These are phyloP conservation scores for Taxidea taxus DNA, from an alignment of 2,113 vertebrate species.

Conservation along the genomic window DNA sequence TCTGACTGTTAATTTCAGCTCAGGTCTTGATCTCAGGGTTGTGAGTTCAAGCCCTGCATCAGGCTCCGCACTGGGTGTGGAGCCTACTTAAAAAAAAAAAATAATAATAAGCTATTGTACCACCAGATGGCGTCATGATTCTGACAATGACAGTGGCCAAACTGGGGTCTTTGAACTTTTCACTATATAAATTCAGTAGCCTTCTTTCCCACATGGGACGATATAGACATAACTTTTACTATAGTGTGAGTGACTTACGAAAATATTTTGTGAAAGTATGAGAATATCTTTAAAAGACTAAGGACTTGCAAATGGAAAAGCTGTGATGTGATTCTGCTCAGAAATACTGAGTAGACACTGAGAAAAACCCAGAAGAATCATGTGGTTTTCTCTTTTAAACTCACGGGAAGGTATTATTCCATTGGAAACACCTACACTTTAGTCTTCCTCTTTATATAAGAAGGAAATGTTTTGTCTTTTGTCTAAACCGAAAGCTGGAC, in stretches of 20 bases:
- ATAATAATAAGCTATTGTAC: background rate
- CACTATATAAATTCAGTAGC: background rate
- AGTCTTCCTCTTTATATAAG: background rate
- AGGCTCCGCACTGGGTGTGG: background rate
- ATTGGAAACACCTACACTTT: background rate
- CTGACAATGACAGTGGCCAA: background rate
- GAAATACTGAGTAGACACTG: background rate
- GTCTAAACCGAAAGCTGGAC: background rate
- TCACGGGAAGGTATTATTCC: background rate
- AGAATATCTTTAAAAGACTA: background rate
- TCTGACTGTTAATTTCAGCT: background rate
- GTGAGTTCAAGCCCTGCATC: background rate
- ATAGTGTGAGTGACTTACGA: background rate
- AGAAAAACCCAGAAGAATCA: background rate
- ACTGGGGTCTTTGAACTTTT: background rate
- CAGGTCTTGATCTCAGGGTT: background rate
- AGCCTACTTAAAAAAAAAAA: background rate
- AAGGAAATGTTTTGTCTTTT: background rate
- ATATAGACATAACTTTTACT: background rate
- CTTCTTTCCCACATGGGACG: background rate
- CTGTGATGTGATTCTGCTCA: background rate
- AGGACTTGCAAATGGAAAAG: background rate
- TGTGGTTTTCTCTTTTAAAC: background rate
- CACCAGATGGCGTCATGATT: background rate
- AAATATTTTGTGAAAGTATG: background rate